Evolutionary conservation across 2,888 invertebrate species (phyloP).

Genomic region (Erannis defoliaria): DNA sequence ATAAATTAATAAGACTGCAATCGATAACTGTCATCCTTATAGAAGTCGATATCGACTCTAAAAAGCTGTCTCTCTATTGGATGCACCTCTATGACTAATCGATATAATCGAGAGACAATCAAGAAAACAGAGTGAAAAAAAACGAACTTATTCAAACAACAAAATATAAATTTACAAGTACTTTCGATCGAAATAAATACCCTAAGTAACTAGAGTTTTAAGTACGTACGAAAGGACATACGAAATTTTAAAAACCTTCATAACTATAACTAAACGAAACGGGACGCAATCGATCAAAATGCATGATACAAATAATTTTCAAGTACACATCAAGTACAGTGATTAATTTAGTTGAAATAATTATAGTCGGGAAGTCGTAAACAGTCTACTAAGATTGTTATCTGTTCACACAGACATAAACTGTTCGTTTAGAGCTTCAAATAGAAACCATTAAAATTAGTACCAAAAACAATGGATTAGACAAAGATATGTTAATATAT

Average conservation of each 20-base stretch:
- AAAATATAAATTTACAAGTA: no score
- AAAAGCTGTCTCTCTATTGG: no score
- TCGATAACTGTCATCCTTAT: no score
- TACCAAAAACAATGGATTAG: neutral
- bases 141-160: no score
- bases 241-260: no score
- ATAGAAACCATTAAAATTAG: neutral
- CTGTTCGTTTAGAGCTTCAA: constrained; percentile 1
- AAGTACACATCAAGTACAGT: constrained; percentile 10
- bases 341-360: constrained; percentile 11
- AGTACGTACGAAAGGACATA: neutral
- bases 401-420: constrained; percentile 9
- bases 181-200: neutral
- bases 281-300: neutral
- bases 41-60: no score
- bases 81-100: no score
- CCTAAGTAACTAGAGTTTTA: neutral
- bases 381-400: constrained; percentile 15
- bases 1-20: no score
- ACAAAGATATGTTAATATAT: neutral
- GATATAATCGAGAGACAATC: no score
- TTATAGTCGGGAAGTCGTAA: constrained; percentile 16
- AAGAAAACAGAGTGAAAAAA: no score
- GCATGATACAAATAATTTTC: neutral
- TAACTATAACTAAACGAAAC: neutral